A percentile compares a stretch with the other conserved stretches of the same genome.
Conservation (phyloP, 2,797 vertebrate genomes). For the Malacoctenus gilli region DNA sequence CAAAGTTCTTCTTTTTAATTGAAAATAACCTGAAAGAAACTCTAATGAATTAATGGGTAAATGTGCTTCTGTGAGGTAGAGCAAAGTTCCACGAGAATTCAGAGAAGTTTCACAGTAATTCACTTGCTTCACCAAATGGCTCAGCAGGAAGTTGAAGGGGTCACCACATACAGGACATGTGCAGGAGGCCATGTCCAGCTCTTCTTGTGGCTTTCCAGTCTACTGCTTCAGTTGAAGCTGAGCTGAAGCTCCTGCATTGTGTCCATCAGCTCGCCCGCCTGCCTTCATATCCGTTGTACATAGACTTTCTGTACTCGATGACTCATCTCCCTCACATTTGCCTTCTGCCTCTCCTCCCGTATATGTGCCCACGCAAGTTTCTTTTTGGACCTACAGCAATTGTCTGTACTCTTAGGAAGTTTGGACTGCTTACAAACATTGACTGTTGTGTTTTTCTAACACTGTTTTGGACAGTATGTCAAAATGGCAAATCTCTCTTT, state of each 20-base stretch:
- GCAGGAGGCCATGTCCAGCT: constrained; percentile 23
- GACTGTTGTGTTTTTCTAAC: constrained; percentile 54
- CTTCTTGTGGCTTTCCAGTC: constrained; percentile 30
- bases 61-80: too few relatives aligned
- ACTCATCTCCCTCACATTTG: constrained; percentile 59
- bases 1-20: too few relatives aligned
- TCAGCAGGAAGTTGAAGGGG: too few relatives aligned
- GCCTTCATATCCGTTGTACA: constrained; percentile 49
- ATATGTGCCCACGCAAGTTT: constrained; percentile 50
- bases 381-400: constrained; percentile 68
- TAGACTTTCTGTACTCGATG: constrained; percentile 39
- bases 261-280: constrained; percentile 4
- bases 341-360: constrained; percentile 65
- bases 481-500: background rate
- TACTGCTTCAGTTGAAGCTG: constrained; percentile 67
- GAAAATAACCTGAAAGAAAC: too few relatives aligned
- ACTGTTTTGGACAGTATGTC: constrained; percentile 11
- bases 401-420: constrained; percentile 50
- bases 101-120: too few relatives aligned
- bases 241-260: constrained; percentile 2
- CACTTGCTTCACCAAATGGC: too few relatives aligned
- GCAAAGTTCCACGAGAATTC: too few relatives aligned
- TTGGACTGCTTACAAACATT: constrained; percentile 40
- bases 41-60: too few relatives aligned
- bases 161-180: too few relatives aligned